These are phyloP conservation scores for Mercenaria mercenaria DNA, from an alignment of 1,140 invertebrate species.

Conservation along the genomic window DNA sequence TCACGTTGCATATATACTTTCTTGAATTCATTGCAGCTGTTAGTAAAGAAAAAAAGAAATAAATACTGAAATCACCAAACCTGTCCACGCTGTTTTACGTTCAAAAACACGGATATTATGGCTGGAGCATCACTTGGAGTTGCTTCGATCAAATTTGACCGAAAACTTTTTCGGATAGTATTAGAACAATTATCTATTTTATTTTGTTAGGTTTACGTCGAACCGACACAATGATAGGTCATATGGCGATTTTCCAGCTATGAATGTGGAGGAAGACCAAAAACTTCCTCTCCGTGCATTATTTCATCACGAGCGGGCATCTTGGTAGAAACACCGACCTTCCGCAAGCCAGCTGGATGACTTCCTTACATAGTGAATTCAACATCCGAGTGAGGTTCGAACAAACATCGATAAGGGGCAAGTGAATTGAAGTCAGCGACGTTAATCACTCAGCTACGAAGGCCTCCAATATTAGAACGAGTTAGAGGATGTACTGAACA, in stretches of 20 bases:
- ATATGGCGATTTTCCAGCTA: too few species aligned
- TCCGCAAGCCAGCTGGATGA: too few species aligned
- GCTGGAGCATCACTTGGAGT: too few species aligned
- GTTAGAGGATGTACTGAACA: not conserved
- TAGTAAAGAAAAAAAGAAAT: not conserved
- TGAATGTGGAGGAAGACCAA: too few species aligned
- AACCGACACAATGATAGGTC: too few species aligned
- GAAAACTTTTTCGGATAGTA: not conserved
- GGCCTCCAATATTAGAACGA: not conserved
- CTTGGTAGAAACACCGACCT: too few species aligned
- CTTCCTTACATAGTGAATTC: not conserved
- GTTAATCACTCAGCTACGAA: too few species aligned
- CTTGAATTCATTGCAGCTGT: not conserved
- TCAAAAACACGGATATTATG: not conserved
- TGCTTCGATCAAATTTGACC: not conserved
- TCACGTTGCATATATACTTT: not conserved
- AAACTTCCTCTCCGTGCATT: too few species aligned
- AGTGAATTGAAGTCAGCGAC: too few species aligned
- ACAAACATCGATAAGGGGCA: too few species aligned
- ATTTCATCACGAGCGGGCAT: too few species aligned
- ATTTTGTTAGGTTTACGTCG: not conserved
- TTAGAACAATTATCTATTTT: not conserved
- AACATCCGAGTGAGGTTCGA: not conserved
- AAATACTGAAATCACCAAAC: too few species aligned
- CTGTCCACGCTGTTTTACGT: not conserved